Conservation (phyloP, 2,888 invertebrate species). For the Nemoura dubitans region DNA sequence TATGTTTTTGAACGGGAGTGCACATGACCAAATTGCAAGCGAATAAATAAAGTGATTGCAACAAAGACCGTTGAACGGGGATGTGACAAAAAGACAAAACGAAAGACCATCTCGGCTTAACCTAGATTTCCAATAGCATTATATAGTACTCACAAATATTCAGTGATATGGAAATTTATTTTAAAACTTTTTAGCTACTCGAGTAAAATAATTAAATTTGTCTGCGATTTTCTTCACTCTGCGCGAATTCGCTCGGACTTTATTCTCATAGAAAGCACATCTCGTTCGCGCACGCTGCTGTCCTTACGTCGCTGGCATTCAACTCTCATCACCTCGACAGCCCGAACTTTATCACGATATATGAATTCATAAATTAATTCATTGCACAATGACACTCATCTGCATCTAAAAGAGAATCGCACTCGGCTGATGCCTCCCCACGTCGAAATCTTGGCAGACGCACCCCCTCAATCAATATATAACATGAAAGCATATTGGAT, state of each 20-base stretch:
- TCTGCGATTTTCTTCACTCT: not conserved
- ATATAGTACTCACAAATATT: not conserved
- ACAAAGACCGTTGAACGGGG: not conserved
- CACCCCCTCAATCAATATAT: slow-evolving; percentile 32
- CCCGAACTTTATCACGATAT: not conserved
- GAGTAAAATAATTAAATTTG: slow-evolving; percentile 12
- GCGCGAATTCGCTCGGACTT: not conserved
- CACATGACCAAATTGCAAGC: not conserved
- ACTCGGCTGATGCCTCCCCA: not conserved
- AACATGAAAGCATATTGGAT: slow-evolving; percentile 26
- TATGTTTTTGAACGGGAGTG: not conserved
- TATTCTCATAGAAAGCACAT: not conserved
- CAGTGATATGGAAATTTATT: not conserved
- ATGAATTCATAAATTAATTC: not conserved
- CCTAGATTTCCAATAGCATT: not conserved
- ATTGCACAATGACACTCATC: not conserved
- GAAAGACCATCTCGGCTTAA: not conserved
- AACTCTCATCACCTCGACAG: no score
- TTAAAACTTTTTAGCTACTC: not conserved
- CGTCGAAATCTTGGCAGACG: not conserved
- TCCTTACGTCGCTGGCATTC: not conserved
- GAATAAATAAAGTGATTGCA: not conserved
- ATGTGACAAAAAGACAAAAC: not conserved
- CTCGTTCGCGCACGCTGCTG: not conserved
- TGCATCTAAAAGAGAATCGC: not conserved